These are phyloP conservation scores for Dendrocopos noguchii DNA, from an alignment of 2,113 vertebrate genomes.

Conservation along the genomic window DNA sequence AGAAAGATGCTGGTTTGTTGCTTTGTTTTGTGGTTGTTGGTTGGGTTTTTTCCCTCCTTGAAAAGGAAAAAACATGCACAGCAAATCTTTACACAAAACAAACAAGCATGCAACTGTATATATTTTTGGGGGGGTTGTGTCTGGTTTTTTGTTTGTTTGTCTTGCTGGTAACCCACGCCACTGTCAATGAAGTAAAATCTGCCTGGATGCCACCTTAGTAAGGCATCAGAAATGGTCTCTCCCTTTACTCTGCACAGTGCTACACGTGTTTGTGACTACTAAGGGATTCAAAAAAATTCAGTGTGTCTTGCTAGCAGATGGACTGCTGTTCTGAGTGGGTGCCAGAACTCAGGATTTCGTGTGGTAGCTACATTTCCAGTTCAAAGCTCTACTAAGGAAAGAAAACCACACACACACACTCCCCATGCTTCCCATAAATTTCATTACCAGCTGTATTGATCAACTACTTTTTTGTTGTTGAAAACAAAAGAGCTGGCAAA, in stretches of 20 bases:
- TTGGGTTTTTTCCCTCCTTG: not conserved
- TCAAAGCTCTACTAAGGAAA: constrained; percentile 15
- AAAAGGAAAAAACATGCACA: not conserved
- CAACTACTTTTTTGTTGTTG: not conserved
- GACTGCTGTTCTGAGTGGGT: constrained; percentile 45
- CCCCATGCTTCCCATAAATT: not conserved
- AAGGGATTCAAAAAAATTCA: not conserved
- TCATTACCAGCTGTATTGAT: not conserved
- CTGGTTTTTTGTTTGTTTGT: not conserved
- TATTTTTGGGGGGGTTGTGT: no score
- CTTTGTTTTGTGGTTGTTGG: no score
- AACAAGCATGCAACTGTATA: accelerated
- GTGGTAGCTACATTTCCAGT: constrained; percentile 59
- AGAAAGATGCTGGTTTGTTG: not conserved
- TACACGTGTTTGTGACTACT: constrained; percentile 69
- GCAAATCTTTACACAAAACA: not conserved
- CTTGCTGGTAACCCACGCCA: not conserved
- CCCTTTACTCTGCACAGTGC: constrained; percentile 49
- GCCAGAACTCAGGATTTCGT: constrained; percentile 61
- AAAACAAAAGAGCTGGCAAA: not conserved
- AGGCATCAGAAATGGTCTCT: constrained; percentile 54
- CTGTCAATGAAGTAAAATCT: not conserved
- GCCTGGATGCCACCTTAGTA: constrained; percentile 37
- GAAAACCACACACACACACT: not conserved
- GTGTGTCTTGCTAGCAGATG: constrained; percentile 71